Evolutionary conservation across 2,797 vertebrate species (phyloP).

Genomic region (Crax fasciolata): DNA sequence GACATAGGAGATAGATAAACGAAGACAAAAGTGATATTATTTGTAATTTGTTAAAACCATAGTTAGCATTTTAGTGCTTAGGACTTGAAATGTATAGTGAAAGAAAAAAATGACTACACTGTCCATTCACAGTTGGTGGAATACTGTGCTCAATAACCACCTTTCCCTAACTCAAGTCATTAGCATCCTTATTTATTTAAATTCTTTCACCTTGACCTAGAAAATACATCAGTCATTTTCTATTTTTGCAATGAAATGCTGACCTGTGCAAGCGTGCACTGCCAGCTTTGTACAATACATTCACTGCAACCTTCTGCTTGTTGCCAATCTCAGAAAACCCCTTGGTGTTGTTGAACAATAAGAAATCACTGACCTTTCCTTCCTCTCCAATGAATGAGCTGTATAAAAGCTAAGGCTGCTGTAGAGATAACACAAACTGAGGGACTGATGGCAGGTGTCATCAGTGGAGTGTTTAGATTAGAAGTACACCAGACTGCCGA

Average conservation of each 20-base stretch:
- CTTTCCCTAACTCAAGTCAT: background rate
- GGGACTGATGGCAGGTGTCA: background rate
- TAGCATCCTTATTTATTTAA: conserved; percentile 19
- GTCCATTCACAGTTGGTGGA: background rate
- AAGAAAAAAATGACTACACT: background rate
- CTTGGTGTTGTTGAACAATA: conserved; percentile 48
- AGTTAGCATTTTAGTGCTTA: background rate
- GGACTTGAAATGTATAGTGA: background rate
- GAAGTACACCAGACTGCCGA: background rate
- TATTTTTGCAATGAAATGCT: conserved; percentile 72
- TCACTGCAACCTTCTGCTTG: conserved; percentile 20
- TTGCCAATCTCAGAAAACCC: conserved; percentile 52
- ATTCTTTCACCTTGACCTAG: conserved; percentile 68
- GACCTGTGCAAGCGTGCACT: conserved; percentile 54
- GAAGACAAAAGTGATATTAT: background rate
- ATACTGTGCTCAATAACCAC: background rate
- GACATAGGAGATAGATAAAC: background rate
- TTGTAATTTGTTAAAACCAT: background rate
- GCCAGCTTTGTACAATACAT: background rate
- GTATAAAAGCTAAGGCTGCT: conserved; percentile 2
- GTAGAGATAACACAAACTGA: conserved; percentile 7
- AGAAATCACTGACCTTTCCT: conserved; percentile 44
- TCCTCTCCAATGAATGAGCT: conserved; percentile 30
- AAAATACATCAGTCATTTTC: conserved; percentile 49
- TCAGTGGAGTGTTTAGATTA: background rate